phyloP scores from a whole-genome alignment of 2,113 vertebrate genomes.

The Manacus vitellinus region DNA sequence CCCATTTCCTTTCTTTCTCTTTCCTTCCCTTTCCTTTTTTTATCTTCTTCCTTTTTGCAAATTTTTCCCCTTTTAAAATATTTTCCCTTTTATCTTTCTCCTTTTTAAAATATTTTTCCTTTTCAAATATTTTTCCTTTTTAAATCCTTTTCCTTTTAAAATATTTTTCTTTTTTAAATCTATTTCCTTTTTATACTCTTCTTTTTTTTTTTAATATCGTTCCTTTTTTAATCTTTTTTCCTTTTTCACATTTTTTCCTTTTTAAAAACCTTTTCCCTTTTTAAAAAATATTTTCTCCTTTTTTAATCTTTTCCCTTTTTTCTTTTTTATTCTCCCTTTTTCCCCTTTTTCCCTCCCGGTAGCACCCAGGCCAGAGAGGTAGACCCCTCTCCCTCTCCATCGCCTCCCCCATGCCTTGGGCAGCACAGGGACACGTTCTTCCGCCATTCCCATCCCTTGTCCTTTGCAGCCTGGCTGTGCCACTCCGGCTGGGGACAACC shows the following conservation, averaged over 20 bases:
- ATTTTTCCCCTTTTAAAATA: background rate
- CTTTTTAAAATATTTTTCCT: fast-evolving
- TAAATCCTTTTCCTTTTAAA: fast-evolving
- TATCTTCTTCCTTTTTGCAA: background rate
- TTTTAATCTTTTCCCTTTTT: no score
- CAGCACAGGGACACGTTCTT: background rate
- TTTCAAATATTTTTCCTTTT: background rate
- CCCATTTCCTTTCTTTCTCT: fast-evolving
- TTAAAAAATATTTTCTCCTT: background rate
- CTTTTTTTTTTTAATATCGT: background rate
- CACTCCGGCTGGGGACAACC: background rate
- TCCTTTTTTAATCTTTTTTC: no score
- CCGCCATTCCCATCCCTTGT: fast-evolving
- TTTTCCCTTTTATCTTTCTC: background rate
- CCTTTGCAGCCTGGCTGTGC: background rate
- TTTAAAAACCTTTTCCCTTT: background rate
- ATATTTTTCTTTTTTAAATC: background rate
- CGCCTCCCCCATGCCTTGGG: no score
- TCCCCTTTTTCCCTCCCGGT: fast-evolving
- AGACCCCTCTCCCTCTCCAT: background rate
- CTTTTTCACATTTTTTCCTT: background rate
- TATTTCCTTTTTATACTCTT: no score
- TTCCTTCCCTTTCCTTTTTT: background rate
- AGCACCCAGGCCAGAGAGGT: background rate
- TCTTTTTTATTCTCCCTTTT: background rate